phyloP scores from a whole-genome alignment of 2,797 vertebrate genomes.

The Bradypus variegatus region DNA sequence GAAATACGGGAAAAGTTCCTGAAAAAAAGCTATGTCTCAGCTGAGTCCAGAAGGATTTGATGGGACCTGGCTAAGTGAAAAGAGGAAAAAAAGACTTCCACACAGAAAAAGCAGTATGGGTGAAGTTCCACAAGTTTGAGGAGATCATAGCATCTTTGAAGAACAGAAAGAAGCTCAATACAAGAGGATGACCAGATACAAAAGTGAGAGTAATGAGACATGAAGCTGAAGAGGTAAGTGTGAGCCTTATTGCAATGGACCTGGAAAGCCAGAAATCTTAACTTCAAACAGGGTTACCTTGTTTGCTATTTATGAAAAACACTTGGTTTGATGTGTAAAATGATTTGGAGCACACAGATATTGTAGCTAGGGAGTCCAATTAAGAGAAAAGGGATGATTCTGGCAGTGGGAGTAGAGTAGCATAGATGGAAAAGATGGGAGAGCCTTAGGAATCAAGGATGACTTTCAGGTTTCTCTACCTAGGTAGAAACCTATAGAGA shows the following conservation, averaged over 20 bases:
- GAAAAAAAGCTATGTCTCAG: neutral
- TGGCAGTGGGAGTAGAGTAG: neutral
- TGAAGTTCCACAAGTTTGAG: neutral
- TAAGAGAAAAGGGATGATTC: neutral
- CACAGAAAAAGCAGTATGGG: neutral
- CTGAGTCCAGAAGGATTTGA: neutral
- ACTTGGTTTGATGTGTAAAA: neutral
- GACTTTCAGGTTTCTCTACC: neutral
- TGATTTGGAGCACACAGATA: neutral
- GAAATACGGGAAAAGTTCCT: neutral
- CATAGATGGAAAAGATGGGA: neutral
- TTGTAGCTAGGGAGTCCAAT: neutral
- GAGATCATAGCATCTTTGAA: neutral
- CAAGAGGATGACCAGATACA: neutral
- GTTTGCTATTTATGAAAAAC: neutral
- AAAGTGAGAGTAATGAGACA: neutral
- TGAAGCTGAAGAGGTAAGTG: neutral
- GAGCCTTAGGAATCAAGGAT: neutral
- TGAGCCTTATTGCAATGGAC: neutral
- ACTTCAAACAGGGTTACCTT: neutral
- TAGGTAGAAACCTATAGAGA: neutral
- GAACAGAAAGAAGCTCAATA: neutral
- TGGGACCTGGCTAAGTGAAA: neutral
- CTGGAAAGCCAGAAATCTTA: neutral
- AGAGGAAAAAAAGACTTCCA: neutral